Evolutionary conservation across 2,888 invertebrate species (phyloP).

Genomic region (Tribolium freemani): DNA sequence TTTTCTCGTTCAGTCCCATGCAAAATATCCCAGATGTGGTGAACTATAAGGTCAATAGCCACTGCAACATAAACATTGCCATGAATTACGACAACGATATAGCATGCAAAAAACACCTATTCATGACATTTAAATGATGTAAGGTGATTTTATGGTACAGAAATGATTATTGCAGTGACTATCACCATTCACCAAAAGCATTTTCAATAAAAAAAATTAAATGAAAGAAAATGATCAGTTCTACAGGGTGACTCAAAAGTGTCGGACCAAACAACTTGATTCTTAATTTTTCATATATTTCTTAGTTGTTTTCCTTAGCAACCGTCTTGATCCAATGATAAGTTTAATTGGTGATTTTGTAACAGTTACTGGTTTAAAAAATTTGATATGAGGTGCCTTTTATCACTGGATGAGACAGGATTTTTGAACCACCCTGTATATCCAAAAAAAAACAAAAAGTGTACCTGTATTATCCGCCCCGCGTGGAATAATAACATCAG

Average conservation of each 20-base stretch:
- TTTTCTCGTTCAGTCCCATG: slow-evolving; percentile 69
- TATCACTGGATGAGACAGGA: no score
- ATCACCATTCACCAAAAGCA: slow-evolving; percentile 55
- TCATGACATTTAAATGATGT: slow-evolving; percentile 34
- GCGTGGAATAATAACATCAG: slow-evolving; percentile 98
- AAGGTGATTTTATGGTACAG: slow-evolving; percentile 36
- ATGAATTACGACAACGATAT: background rate
- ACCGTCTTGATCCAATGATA: no score
- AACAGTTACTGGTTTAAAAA: no score
- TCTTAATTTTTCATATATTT: no score
- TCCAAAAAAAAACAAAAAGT: no score
- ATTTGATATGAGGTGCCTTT: no score
- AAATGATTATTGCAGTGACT: slow-evolving; percentile 61
- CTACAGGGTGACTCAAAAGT: background rate
- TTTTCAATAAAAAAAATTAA: background rate
- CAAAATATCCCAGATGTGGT: slow-evolving; percentile 98
- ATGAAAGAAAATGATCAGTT: slow-evolving; percentile 10
- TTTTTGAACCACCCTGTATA: no score
- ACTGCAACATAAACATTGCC: slow-evolving; percentile 80
- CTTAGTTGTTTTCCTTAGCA: no score
- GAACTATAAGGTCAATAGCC: slow-evolving; percentile 99
- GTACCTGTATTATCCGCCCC: slow-evolving; percentile 97
- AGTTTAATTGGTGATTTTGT: no score
- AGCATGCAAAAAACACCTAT: slow-evolving; percentile 8
- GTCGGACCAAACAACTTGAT: no score